Base-by-base conservation (phyloP, 2,113 vertebrate genomes). In the Galeopterus variegatus region DNA sequence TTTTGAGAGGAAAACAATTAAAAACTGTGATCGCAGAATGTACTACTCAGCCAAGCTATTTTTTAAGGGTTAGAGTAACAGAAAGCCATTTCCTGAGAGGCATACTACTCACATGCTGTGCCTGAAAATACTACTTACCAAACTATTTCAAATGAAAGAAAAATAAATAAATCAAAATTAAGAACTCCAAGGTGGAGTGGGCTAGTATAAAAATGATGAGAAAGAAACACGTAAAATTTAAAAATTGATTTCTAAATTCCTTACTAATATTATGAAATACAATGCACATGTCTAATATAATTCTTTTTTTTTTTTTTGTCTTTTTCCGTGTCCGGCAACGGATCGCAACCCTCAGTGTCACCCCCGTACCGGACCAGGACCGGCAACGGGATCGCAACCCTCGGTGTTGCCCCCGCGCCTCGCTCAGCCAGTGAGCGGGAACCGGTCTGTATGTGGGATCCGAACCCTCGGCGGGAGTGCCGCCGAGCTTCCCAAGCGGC, bases 141-240 rank as follows among this genome's bases (percentile, higher is more conserved):
- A 79, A 90, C 69, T 69, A 26, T 45, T 77, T 65, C 52, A 81
- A 80, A 48, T 45, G 31, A 83, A 96, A 84, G 41, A 9, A 41
- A 85, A 50, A 88, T 41, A 69, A 56, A 69, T 56, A 64, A 94
- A 41, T 41, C n/a, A 60, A 88, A 81, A 82, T 76, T 67, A 92
- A 77, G 11, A 83, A 36, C 5, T 56, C 6, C 56, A 24, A 88
- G 67, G 26, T 87, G 19, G 3, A 62, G 5, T 62, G 2, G 8
- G 28, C 19, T 84, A 15, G 14, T 67, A 19, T 80, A 50, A 93
- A 80, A 69, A 83, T 24, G 3, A 45, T 21, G 21, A 95, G 12
- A 79, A 90, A 84, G 69, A 93, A 87, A 88, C 8, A 9, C 67
- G 12, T 75, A n/a, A 81, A 79, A 62, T 50, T 36, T 60, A 60